Conservation (phyloP, 2,888 invertebrate genomes). For the Tenthredo livida region DNA sequence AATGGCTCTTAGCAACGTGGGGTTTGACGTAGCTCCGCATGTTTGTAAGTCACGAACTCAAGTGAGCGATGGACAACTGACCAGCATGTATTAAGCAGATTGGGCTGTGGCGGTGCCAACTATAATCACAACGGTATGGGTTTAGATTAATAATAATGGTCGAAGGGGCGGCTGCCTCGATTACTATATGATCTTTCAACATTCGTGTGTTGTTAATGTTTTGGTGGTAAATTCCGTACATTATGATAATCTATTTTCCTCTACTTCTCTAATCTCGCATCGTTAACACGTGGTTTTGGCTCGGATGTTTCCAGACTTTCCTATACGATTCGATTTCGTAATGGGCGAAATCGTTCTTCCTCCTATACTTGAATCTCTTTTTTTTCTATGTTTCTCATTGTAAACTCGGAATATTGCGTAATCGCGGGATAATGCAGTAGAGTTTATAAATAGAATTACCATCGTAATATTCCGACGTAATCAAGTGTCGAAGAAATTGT, state of each 20-base stretch:
- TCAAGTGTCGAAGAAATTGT: background rate
- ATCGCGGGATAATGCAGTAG: background rate
- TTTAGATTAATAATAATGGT: slow-evolving; percentile 19
- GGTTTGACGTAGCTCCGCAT: slow-evolving; percentile 16
- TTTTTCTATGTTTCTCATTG: background rate
- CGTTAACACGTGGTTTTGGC: background rate
- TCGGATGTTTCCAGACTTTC: background rate
- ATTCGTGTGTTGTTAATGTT: background rate
- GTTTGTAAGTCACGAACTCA: slow-evolving; percentile 1
- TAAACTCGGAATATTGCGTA: background rate
- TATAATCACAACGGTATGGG: slow-evolving; percentile 20
- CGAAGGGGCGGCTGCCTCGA: slow-evolving; percentile 8
- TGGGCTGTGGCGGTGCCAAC: background rate
- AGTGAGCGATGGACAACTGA: slow-evolving; percentile 32
- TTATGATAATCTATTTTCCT: background rate
- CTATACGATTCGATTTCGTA: background rate
- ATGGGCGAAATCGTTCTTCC: background rate
- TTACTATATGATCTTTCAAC: slow-evolving; percentile 12
- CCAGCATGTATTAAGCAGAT: slow-evolving; percentile 24
- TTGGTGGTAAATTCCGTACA: background rate
- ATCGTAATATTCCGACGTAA: background rate
- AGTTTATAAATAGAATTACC: background rate
- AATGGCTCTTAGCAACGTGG: background rate
- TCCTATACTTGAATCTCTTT: background rate
- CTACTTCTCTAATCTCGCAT: background rate